Conservation (phyloP, 2,888 invertebrate species). For the Lordiphosa andalusiaca region DNA sequence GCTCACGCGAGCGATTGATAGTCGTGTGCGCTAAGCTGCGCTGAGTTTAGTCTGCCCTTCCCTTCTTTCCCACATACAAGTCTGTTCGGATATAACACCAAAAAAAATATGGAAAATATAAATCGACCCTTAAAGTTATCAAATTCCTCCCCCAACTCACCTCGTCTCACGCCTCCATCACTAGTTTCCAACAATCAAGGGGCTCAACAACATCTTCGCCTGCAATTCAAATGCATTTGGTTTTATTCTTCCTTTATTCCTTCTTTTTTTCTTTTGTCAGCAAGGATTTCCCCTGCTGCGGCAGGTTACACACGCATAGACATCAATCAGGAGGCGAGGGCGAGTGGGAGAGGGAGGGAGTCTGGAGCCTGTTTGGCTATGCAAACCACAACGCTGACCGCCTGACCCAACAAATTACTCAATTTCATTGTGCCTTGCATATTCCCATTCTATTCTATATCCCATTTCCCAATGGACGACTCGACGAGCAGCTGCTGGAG, state of each 20-base stretch:
- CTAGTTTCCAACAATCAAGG: background rate
- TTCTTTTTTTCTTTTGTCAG: conserved; percentile 6
- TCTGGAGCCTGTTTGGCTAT: conserved; percentile 62
- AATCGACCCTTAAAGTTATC: too few species aligned
- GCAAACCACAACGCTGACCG: conserved; percentile 72
- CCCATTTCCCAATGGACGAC: conserved; percentile 34
- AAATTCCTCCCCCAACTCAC: too few species aligned
- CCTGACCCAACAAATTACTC: conserved; percentile 73
- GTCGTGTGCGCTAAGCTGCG: too few species aligned
- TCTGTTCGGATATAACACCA: too few species aligned
- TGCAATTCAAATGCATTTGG: conserved; percentile 70
- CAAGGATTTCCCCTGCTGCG: conserved; percentile 12
- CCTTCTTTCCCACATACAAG: too few species aligned
- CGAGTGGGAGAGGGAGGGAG: too few species aligned
- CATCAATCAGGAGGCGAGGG: conserved; percentile 62
- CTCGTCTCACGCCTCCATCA: conserved; percentile 1
- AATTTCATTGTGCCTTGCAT: conserved; percentile 68
- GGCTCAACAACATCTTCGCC: conserved; percentile 37
- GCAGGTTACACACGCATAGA: conserved; percentile 59
- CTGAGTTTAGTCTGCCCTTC: too few species aligned
- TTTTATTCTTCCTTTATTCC: conserved; percentile 8
- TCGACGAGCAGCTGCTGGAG: conserved; percentile 35
- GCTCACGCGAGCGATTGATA: too few species aligned
- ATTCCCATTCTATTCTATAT: conserved; percentile 37
- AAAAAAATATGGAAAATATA: too few species aligned